phyloP scores from a whole-genome alignment of 2,113 vertebrate species.

The Odobenus rosmarus region DNA sequence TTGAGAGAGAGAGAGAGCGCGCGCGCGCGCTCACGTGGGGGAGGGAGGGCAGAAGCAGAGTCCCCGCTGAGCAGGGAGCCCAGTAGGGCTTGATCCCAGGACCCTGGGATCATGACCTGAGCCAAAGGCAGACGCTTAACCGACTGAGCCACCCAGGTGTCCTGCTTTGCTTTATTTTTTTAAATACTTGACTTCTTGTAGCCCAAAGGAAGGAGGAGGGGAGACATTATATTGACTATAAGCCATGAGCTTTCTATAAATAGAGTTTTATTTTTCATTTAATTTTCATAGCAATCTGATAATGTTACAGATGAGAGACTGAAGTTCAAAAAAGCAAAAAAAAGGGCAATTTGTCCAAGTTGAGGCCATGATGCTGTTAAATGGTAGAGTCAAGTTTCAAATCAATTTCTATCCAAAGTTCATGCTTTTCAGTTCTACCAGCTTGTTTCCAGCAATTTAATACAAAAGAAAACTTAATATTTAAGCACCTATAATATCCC shows the following conservation, averaged over 20 bases:
- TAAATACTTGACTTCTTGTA: background rate
- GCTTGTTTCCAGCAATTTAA: background rate
- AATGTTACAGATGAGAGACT: background rate
- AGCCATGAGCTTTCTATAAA: background rate
- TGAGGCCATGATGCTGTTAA: background rate
- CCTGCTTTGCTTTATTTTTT: background rate
- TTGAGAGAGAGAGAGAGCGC: background rate
- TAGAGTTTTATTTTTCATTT: background rate
- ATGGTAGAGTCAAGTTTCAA: background rate
- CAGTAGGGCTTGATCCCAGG: background rate
- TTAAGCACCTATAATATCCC: background rate
- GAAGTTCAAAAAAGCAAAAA: background rate
- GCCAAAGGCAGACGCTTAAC: background rate
- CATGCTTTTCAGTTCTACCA: background rate
- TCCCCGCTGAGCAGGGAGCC: too few species aligned
- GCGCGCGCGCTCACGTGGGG: too few species aligned
- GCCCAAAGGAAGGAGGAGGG: background rate
- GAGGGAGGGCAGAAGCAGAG: background rate
- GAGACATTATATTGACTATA: background rate
- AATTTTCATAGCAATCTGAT: background rate
- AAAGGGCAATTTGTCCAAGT: background rate
- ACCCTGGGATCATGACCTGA: background rate
- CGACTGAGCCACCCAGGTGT: background rate
- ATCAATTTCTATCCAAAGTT: background rate
- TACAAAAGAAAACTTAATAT: background rate